phyloP scores from a whole-genome alignment of 1,140 invertebrate genomes.

The Eueides isabella region DNA sequence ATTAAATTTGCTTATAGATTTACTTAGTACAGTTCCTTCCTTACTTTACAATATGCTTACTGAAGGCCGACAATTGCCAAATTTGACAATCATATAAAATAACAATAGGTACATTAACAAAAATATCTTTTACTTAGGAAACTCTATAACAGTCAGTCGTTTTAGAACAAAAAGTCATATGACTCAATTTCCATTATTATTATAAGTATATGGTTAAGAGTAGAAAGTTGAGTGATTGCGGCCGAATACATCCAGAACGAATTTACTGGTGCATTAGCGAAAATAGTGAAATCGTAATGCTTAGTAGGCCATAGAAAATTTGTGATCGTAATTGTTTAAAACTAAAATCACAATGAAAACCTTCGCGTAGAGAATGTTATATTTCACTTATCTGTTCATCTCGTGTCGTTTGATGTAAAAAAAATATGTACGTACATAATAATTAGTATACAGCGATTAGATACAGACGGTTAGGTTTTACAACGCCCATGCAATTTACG shows the following conservation, averaged over 20 bases:
- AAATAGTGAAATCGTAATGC: constrained; percentile 48
- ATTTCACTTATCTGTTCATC: constrained; percentile 28
- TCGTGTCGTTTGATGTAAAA: constrained; percentile 28
- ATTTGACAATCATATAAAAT: constrained; percentile 34
- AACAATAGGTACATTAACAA: constrained; percentile 18
- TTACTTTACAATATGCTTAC: constrained; percentile 10
- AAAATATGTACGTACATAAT: not conserved
- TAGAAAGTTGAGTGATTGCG: constrained; percentile 59
- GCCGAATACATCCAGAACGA: constrained; percentile 36
- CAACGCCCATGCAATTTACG: constrained; percentile 31
- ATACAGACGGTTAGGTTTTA: constrained; percentile 20
- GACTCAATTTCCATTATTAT: constrained; percentile 30
- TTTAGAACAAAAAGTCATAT: not conserved
- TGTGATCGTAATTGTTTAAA: constrained; percentile 11
- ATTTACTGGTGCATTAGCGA: constrained; percentile 49
- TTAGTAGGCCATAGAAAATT: constrained; percentile 25
- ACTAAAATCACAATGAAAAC: not conserved
- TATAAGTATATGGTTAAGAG: constrained; percentile 43
- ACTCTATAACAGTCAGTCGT: not conserved
- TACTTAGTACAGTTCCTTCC: too few species aligned
- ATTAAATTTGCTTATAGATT: too few species aligned
- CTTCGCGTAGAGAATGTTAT: not conserved
- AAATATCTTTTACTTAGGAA: constrained; percentile 16
- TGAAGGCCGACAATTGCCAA: constrained; percentile 33
- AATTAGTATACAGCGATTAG: constrained; percentile 28